Evolutionary conservation across 2,888 invertebrate genomes (phyloP), one percentile per base, ranked within the genome.

Genomic region (Drosophila parthenogenetica): DNA sequence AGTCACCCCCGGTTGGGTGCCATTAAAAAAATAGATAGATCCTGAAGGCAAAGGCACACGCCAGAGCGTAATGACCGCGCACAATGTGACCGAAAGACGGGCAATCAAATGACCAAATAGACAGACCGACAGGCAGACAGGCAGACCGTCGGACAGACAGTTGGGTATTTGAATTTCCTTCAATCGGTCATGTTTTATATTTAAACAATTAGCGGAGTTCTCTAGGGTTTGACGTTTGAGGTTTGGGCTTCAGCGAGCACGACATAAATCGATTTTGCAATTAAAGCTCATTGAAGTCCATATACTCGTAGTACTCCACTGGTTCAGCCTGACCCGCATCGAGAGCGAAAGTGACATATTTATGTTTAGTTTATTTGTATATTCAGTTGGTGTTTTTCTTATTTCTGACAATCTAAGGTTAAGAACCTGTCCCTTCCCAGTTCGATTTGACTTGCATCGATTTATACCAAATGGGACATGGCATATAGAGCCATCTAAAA

Each of bases 181-280:
- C 73, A 62, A 75, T 64, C 58, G 72, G 46, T 67, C 68, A 49
- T 64, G 66, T 79, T 80, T 69, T 64, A 68, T 73, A 69, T 71
- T 78, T 68, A 66, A 79, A 69, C 77, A 79, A 77, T 79, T 76
- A 67, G 61, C 53, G 49, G 46, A 63, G 45, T 45, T 66, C 46
- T 64, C 8, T 37, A 29, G 57, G 50, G 74, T 65, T 69, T 17
- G 45, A 57, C 48, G 80, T 68, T 77, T 54, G 77, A 50, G 68
- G 14, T 46, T 59, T 51, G 49, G 53, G 57, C 29, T 69, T 55
- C 53, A 67, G 58, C 63, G 58, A 66, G 40, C 80, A 77, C 74
- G 77, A 55, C 73, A 73, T 73, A 71, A 84, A 84, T 84, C 84
- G 84, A 84, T 84, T 84, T 84, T 84, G 85, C 84, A 84, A 84